These are phyloP conservation scores for Perognathus longimembris DNA, from an alignment of 2,113 vertebrate species.

Conservation along the genomic window DNA sequence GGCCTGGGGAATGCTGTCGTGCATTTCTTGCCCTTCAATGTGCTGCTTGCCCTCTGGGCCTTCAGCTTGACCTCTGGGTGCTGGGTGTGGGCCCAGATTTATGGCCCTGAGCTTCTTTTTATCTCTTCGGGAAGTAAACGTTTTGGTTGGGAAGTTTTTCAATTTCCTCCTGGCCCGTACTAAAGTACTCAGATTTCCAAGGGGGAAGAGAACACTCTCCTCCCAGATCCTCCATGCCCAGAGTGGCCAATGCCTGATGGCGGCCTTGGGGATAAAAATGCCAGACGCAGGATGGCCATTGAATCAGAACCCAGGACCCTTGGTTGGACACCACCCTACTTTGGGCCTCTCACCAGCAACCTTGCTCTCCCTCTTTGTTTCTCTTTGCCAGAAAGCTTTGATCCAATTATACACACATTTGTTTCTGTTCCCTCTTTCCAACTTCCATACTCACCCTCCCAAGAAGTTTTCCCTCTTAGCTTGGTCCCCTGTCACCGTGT, in stretches of 20 bases:
- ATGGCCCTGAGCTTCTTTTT: constrained; percentile 71
- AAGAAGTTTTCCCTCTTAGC: constrained; percentile 44
- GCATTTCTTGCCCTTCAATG: neutral
- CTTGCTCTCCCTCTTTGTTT: too few relatives aligned
- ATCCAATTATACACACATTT: neutral
- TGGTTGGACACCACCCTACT: rapidly evolving
- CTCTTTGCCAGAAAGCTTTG: neutral
- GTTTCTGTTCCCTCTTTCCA: neutral
- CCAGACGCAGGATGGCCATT: rapidly evolving
- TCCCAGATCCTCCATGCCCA: neutral
- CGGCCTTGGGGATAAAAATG: too few relatives aligned
- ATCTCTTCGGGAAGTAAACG: constrained; percentile 77
- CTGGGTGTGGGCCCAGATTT: constrained; percentile 62
- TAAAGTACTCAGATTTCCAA: constrained; percentile 74
- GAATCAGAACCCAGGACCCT: neutral
- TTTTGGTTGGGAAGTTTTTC: constrained; percentile 82
- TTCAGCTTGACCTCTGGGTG: constrained; percentile 68
- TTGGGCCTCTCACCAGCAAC: neutral
- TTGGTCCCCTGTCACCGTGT: constrained; percentile 23
- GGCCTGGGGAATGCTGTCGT: neutral
- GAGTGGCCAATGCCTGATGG: neutral
- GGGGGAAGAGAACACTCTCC: constrained; percentile 30
- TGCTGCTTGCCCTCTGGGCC: neutral
- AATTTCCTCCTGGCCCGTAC: constrained; percentile 81
- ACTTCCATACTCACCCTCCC: constrained; percentile 64